These are phyloP conservation scores for Rhizoglyphus robini DNA, from an alignment of 1,140 invertebrate genomes.

Conservation along the genomic window DNA sequence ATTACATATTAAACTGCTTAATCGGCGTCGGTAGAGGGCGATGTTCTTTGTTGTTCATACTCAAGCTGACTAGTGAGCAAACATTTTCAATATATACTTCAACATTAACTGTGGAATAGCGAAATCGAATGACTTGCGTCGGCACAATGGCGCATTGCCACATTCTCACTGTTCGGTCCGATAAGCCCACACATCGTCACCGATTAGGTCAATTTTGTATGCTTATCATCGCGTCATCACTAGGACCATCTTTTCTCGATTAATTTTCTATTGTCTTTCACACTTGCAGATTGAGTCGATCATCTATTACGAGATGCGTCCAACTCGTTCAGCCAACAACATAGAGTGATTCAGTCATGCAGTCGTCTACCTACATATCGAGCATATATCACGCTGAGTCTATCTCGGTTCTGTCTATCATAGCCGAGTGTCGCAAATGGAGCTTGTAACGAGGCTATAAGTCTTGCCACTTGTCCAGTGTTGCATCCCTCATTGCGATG, in stretches of 20 bases:
- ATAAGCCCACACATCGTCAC: not conserved
- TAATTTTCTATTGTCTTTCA: conserved; percentile 10
- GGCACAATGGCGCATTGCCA: too few relatives aligned
- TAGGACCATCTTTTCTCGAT: not conserved
- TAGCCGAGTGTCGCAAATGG: not conserved
- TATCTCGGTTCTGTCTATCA: not conserved
- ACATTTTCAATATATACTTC: too few relatives aligned
- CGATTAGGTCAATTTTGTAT: conserved; percentile 12
- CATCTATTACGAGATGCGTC: conserved; percentile 3
- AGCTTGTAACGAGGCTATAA: not conserved
- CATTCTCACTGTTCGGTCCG: too few relatives aligned
- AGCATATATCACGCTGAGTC: conserved; percentile 10
- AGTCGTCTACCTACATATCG: not conserved
- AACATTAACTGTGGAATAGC: too few relatives aligned
- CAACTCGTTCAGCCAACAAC: not conserved
- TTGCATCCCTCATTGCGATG: not conserved
- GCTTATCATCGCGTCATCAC: not conserved
- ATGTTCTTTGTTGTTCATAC: too few relatives aligned
- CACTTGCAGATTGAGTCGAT: conserved; percentile 7
- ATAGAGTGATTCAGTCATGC: not conserved
- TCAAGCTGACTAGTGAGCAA: too few relatives aligned
- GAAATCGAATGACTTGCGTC: too few relatives aligned
- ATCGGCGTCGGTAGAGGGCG: too few relatives aligned
- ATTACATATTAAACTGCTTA: too few relatives aligned
- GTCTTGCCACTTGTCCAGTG: not conserved